A percentile compares a stretch with the other conserved stretches of the same genome.
These are phyloP conservation scores for Dendroctonus valens DNA, from an alignment of 1,140 invertebrate species.

Conservation along the genomic window DNA sequence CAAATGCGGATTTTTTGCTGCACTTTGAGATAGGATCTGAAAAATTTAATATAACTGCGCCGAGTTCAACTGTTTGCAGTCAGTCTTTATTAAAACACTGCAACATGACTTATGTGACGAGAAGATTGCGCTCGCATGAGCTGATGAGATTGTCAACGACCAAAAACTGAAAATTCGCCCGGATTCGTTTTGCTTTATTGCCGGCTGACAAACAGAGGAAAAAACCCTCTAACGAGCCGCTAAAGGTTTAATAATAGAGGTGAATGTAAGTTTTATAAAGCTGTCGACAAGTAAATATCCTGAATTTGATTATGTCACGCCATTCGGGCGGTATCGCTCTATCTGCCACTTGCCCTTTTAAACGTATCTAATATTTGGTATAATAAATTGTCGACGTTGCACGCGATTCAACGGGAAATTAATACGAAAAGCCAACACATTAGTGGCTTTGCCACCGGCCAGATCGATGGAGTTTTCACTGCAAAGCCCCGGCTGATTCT, in stretches of 20 bases:
- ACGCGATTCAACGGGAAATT: slow-evolving; percentile 18
- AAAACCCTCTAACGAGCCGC: neutral
- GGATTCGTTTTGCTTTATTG: no score
- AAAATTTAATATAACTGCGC: slow-evolving; percentile 33
- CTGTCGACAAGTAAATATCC: slow-evolving; percentile 42
- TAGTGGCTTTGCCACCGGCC: neutral
- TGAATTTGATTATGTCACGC: slow-evolving; percentile 39
- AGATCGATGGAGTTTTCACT: no score
- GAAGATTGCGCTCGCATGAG: neutral
- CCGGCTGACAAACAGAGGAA: neutral
- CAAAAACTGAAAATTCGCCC: no score
- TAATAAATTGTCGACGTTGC: slow-evolving; percentile 28
- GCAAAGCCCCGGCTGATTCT: no score
- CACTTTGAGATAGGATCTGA: slow-evolving; percentile 32
- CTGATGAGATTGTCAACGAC: no score
- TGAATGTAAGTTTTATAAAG: slow-evolving; percentile 39
- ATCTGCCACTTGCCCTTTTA: slow-evolving; percentile 41
- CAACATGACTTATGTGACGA: slow-evolving; percentile 9
- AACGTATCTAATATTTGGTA: slow-evolving; percentile 38
- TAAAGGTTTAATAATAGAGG: slow-evolving; percentile 33
- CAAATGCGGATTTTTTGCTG: slow-evolving; percentile 31
- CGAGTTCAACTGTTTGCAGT: slow-evolving; percentile 11
- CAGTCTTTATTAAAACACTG: slow-evolving; percentile 22
- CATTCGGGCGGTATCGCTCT: slow-evolving; percentile 34
- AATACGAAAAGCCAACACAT: slow-evolving; percentile 28